A percentile compares a stretch with the other conserved stretches of the same genome.
phyloP scores from a whole-genome alignment of 2,888 invertebrate genomes.

The Sphaerophoria rueppellii region DNA sequence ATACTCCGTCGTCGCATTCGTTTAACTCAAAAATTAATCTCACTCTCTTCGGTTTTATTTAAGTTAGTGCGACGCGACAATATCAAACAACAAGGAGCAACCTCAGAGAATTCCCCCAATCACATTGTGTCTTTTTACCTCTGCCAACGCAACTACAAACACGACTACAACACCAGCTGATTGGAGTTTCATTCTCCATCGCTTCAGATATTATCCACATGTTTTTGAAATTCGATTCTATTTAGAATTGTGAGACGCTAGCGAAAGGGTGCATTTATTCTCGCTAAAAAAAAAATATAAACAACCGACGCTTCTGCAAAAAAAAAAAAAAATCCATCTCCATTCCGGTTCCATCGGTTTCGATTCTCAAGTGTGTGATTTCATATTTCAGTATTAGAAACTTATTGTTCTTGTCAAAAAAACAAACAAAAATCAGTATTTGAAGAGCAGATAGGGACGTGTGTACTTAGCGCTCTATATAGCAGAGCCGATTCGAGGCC shows the following conservation, averaged over 20 bases:
- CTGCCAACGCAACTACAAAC: background rate
- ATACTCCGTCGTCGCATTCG: constrained; percentile 14
- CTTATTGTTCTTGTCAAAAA: background rate
- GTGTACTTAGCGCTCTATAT: background rate
- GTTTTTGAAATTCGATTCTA: constrained; percentile 54
- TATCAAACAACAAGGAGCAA: background rate
- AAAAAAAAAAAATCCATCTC: constrained; percentile 19
- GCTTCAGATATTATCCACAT: constrained; percentile 65
- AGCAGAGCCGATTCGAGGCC: constrained; percentile 16
- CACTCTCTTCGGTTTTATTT: constrained; percentile 17
- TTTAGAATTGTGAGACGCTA: constrained; percentile 59
- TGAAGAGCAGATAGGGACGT: background rate
- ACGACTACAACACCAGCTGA: constrained; percentile 35
- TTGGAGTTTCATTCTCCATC: constrained; percentile 9
- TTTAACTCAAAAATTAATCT: constrained; percentile 18
- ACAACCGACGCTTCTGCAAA: background rate
- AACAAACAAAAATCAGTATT: background rate
- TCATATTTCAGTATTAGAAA: background rate
- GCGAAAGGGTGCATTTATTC: constrained; percentile 58
- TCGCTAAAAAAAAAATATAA: constrained; percentile 15
- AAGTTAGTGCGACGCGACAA: background rate
- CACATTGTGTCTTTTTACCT: background rate
- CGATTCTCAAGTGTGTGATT: constrained; percentile 4
- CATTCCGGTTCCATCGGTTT: background rate
- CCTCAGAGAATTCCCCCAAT: background rate